These are phyloP conservation scores for Cirrhinus mrigala DNA, from an alignment of 2,797 vertebrate species.

Conservation along the genomic window DNA sequence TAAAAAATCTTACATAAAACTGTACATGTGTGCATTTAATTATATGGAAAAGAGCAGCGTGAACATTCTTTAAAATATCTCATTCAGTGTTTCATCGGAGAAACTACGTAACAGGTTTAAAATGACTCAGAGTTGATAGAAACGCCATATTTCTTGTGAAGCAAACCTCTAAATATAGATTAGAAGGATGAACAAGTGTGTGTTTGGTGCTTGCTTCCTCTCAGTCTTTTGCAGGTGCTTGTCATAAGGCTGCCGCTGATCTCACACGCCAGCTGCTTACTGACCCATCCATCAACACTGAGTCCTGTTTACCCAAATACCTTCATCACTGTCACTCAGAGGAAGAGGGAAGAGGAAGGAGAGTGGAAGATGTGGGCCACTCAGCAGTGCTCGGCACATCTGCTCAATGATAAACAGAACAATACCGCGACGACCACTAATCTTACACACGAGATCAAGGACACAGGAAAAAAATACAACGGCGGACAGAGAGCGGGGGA, in stretches of 20 bases:
- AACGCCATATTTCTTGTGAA: background rate
- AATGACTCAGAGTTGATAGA: background rate
- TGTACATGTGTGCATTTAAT: background rate
- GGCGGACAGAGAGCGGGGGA: conserved; percentile 35
- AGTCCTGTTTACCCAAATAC: conserved; percentile 46
- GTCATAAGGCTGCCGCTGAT: conserved; percentile 9
- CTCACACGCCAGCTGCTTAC: conserved; percentile 39
- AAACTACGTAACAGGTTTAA: background rate
- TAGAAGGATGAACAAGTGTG: conserved; percentile 16
- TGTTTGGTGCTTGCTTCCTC: conserved; percentile 19
- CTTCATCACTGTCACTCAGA: conserved; percentile 48
- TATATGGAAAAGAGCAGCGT: background rate
- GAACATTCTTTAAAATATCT: background rate
- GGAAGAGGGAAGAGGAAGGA: conserved; percentile 44
- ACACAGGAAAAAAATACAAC: conserved; percentile 45
- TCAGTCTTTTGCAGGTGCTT: conserved; percentile 38
- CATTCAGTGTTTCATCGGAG: background rate
- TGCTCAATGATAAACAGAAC: conserved; percentile 49
- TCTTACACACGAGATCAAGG: conserved; percentile 47
- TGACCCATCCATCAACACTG: conserved; percentile 32
- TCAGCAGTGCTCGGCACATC: conserved; percentile 48
- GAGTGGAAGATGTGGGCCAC: conserved; percentile 47
- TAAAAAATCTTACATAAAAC: too few relatives aligned
- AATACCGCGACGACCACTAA: conserved; percentile 34
- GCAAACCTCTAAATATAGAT: conserved; percentile 30